Percentiles rank a stretch among this genome's conserved stretches.
Evolutionary conservation across 2,113 vertebrate genomes (phyloP).

Genomic region (Chascanopsetta lugubris): DNA sequence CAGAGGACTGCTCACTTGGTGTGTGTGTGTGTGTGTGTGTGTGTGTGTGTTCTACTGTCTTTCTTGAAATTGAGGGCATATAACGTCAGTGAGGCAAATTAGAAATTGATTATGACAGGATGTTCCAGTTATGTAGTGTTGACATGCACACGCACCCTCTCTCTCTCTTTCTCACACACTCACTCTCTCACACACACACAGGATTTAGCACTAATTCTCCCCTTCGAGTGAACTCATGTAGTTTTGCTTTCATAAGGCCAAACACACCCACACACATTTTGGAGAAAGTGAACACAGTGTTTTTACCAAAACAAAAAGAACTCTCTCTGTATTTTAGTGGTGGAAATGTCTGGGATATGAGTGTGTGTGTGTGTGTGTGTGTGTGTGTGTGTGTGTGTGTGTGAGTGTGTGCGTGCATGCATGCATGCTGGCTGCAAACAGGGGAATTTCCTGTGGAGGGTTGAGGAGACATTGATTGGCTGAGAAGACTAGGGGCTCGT

Average conservation of each 20-base stretch:
- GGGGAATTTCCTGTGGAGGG: conserved; percentile 75
- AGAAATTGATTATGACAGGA: conserved; percentile 61
- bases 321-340: conserved; percentile 32
- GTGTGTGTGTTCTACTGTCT: conserved; percentile 30
- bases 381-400: conserved; percentile 25
- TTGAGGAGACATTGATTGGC: conserved; percentile 67
- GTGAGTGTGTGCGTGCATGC: too few species aligned
- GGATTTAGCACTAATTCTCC: conserved; percentile 22
- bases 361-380: conserved; percentile 25
- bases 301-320: conserved; percentile 15
- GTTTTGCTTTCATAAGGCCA: conserved; percentile 3
- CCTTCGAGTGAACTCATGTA: conserved; percentile 6
- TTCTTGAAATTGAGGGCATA: conserved; percentile 38
- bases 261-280: background rate
- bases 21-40: conserved; percentile 19
- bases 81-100: conserved; percentile 47
- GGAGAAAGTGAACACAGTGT: conserved; percentile 10
- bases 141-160: conserved; percentile 3
- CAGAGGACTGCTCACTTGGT: conserved; percentile 31
- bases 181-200: background rate
- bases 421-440: conserved; percentile 49
- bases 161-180: background rate
- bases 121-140: conserved; percentile 34
- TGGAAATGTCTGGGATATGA: conserved; percentile 44
- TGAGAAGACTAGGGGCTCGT: conserved; percentile 73